These are phyloP conservation scores for Adrianichthys oophorus DNA, from an alignment of 2,797 vertebrate genomes.

Conservation along the genomic window DNA sequence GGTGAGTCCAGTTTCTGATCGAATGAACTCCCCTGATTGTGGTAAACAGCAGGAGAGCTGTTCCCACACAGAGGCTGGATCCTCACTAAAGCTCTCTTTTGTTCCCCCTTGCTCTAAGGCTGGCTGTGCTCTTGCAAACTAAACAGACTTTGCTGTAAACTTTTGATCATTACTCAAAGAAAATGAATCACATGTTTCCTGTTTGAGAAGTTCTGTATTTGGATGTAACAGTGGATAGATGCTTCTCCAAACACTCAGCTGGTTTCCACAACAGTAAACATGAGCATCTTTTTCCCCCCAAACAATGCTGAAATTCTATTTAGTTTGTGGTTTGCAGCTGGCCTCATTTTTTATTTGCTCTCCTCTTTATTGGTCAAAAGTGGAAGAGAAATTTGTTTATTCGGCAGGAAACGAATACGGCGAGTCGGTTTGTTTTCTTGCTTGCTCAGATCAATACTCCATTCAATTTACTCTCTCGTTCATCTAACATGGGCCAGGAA, in stretches of 20 bases:
- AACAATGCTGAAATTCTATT: not conserved
- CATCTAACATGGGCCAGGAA: constrained; percentile 61
- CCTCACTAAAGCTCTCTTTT: not conserved
- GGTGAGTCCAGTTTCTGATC: too few relatives aligned
- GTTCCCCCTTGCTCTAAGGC: constrained; percentile 12
- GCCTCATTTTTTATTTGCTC: constrained; percentile 3
- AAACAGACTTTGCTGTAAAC: constrained; percentile 16
- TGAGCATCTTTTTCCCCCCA: not conserved
- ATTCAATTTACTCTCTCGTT: constrained; percentile 67
- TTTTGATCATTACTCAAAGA: not conserved
- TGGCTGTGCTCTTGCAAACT: constrained; percentile 19
- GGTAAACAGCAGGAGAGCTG: too few relatives aligned
- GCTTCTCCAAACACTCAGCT: too few relatives aligned
- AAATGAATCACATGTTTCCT: too few relatives aligned
- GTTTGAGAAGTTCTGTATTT: too few relatives aligned
- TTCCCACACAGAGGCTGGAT: constrained; percentile 12
- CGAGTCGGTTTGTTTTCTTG: constrained; percentile 30
- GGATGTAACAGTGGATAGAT: too few relatives aligned
- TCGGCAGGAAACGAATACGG: not conserved
- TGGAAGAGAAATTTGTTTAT: constrained; percentile 36
- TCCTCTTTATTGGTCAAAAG: too few relatives aligned
- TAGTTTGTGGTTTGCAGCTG: constrained; percentile 35
- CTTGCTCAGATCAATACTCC: constrained; percentile 31
- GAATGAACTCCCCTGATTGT: too few relatives aligned
- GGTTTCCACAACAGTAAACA: too few relatives aligned